Evolutionary conservation across 2,797 vertebrate genomes (phyloP).

Genomic region (Pachyuromys duprasi): DNA sequence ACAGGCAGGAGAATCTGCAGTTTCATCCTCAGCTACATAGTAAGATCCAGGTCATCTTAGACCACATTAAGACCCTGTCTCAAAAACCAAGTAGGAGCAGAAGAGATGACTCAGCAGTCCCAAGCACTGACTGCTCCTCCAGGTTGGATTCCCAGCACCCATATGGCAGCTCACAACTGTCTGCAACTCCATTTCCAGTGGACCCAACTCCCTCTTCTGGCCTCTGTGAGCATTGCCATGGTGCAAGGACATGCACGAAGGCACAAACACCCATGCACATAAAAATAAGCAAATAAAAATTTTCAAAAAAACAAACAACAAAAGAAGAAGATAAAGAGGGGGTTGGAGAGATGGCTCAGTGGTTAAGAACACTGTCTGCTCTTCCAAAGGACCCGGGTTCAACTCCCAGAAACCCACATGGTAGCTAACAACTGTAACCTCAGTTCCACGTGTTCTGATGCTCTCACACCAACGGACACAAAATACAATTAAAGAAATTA

Average conservation of each 20-base stretch:
- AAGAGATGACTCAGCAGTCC: background rate
- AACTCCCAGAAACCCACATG: too few relatives aligned
- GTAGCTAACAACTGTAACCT: too few relatives aligned
- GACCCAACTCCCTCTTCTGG: background rate
- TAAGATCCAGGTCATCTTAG: background rate
- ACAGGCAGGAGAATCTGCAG: background rate
- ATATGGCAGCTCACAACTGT: background rate
- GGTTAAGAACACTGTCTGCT: too few relatives aligned
- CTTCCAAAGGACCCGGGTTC: too few relatives aligned
- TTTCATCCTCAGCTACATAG: background rate
- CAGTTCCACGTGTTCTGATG: too few relatives aligned
- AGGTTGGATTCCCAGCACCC: background rate
- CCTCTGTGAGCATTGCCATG: background rate
- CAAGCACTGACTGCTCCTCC: background rate
- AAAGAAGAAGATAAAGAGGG: background rate
- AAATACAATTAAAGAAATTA: too few relatives aligned
- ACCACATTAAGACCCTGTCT: background rate
- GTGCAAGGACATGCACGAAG: too few relatives aligned
- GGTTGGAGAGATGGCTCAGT: too few relatives aligned
- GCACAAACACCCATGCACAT: background rate
- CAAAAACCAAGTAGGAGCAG: background rate
- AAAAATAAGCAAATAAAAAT: background rate
- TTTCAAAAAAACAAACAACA: background rate
- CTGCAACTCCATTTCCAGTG: background rate
- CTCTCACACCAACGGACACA: too few relatives aligned